Base-by-base conservation (phyloP, 2,888 invertebrate species). In the Polietes domitor region DNA sequence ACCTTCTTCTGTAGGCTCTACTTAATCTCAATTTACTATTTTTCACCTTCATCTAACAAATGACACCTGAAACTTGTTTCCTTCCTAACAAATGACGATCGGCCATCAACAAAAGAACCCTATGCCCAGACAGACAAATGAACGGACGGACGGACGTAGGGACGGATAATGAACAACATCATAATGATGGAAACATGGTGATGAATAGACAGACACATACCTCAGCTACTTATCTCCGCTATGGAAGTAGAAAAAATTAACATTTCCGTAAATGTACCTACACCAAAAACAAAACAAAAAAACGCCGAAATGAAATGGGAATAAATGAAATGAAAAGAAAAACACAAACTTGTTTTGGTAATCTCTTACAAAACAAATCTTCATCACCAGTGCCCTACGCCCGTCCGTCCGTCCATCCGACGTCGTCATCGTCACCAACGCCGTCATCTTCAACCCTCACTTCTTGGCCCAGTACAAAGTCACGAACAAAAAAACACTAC, bases 1-100 rank as follows among this genome's bases (percentile, higher is more conserved):
- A 63, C 63, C 63, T 41, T 68, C 43, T 26, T 58, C 3, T 58
- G 26, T 26, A 19, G 10, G 37, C 6, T 68, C 19, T 43, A 43
- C 50, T 68, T 75, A 83, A 85, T 80, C 76, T 77, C 50, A 80
- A 73, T 78, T 85, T 76, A 41, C 70, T 80, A 72, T 83, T 80
- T 70, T 85, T 79, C 70, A 78, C 78, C 78, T 75, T 77, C 74
- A 55, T 55, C 12, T 32, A 76, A 78, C 76, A 74, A 75, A 78
- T 73, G 80, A 75, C 76, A 79, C 65, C 76, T 78, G 85, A 83
- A 83, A 78, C 83, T 17, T 61, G 68, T 70, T 76, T 79, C 74
- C 73, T 65, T 76, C 65, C 76, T 58, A 73, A 72, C 10, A n/a
- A 28, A 61, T 17, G 15, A 61, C 1, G 15, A 58, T 24, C n/a